Evolutionary conservation across 2,113 vertebrate genomes (phyloP).

Genomic region (Corythornis cristatus): DNA sequence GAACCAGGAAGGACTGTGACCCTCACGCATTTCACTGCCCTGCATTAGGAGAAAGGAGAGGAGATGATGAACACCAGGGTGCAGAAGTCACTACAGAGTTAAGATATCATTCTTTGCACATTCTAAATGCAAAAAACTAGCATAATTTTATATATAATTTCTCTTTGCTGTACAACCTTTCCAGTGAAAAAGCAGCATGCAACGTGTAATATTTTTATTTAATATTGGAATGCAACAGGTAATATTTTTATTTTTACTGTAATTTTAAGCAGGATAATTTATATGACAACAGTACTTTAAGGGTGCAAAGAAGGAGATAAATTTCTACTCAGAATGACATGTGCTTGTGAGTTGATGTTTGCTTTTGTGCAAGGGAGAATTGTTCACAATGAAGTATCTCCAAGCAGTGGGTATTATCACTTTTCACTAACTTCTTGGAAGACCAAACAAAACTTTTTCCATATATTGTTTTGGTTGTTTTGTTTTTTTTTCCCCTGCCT

Average conservation of each 20-base stretch:
- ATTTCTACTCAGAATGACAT: not conserved
- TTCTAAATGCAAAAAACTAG: not conserved
- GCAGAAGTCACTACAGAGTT: not conserved
- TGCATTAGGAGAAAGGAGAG: slow-evolving; percentile 22
- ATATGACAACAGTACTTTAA: not conserved
- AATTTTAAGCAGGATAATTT: not conserved
- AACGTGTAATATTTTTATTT: not conserved
- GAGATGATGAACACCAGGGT: not conserved
- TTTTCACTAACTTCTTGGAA: not conserved
- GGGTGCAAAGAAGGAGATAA: not conserved
- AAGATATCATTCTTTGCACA: not conserved
- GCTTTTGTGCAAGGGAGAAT: not conserved
- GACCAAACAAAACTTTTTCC: not conserved
- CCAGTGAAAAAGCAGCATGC: not conserved
- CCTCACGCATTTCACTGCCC: slow-evolving; percentile 90
- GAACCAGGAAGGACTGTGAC: slow-evolving; percentile 91
- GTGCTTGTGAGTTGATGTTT: not conserved
- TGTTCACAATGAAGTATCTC: not conserved
- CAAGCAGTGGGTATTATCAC: not conserved
- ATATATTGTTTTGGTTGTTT: too few relatives aligned
- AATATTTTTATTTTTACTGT: not conserved
- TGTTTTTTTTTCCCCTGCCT: not conserved
- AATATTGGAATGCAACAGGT: not conserved
- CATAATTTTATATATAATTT: not conserved
- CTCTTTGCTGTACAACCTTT: not conserved